phyloP scores from a whole-genome alignment of 2,797 vertebrate species.

The Aselliscus stoliczkanus region DNA sequence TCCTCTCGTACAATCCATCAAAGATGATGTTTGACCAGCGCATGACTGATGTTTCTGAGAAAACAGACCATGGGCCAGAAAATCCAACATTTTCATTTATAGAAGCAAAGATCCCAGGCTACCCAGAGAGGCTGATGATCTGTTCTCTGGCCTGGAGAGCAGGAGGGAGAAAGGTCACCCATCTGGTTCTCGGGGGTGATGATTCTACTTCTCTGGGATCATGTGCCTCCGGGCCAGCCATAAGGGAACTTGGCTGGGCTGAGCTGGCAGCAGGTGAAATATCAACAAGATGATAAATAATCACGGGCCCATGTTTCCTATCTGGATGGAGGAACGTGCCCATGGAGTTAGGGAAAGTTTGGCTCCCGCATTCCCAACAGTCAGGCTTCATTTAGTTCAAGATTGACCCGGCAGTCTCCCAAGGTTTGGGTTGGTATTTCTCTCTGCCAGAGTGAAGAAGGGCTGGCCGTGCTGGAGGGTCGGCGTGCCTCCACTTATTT shows the following conservation, averaged over 20 bases:
- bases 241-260: conserved; percentile 35
- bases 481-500: not conserved
- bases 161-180: conserved; percentile 65
- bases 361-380: conserved; percentile 38
- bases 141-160: conserved; percentile 63
- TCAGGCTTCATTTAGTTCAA: conserved; percentile 50
- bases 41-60: conserved; percentile 58
- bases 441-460: conserved; percentile 45
- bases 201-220: conserved; percentile 51
- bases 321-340: conserved; percentile 74
- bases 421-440: conserved; percentile 63
- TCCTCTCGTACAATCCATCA: conserved; percentile 27
- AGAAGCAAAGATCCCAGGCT: conserved; percentile 41
- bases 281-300: conserved; percentile 77
- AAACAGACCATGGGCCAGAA: conserved; percentile 50
- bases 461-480: not conserved
- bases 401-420: conserved; percentile 44
- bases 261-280: conserved; percentile 78
- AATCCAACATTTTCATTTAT: conserved; percentile 53
- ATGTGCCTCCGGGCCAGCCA: conserved; percentile 54
- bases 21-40: conserved; percentile 36
- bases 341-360: conserved; percentile 68
- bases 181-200: conserved; percentile 65
- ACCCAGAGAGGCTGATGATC: conserved; percentile 52
- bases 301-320: conserved; percentile 76